phyloP scores from a whole-genome alignment of 2,797 vertebrate genomes.

The Gymnoscopelus microlampas region DNA sequence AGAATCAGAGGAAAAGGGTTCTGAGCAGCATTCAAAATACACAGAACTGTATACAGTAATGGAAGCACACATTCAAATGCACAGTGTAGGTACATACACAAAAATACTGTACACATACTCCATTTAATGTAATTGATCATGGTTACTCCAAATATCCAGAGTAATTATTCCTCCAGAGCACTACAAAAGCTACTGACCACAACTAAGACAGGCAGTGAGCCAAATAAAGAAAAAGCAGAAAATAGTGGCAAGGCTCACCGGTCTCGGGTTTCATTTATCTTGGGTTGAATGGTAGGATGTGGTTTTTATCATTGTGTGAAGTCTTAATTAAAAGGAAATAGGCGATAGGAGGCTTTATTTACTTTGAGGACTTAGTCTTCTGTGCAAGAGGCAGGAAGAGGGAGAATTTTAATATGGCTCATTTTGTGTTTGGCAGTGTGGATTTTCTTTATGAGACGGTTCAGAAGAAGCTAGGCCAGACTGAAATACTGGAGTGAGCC shows the following conservation, averaged over 20 bases:
- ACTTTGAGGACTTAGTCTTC: slow-evolving; percentile 49
- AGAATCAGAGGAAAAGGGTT: slow-evolving; percentile 33
- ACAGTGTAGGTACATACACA: slow-evolving; percentile 10
- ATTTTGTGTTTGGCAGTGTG: slow-evolving; percentile 51
- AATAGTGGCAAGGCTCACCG: slow-evolving; percentile 49
- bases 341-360: slow-evolving; percentile 33
- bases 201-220: slow-evolving; percentile 35
- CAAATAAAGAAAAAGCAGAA: slow-evolving; percentile 57
- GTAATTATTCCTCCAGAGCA: slow-evolving; percentile 57
- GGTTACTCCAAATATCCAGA: slow-evolving; percentile 36
- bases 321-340: slow-evolving; percentile 65
- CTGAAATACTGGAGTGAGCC: slow-evolving; percentile 60
- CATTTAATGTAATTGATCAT: neutral
- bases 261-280: slow-evolving; percentile 42
- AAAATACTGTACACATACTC: slow-evolving; percentile 6
- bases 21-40: slow-evolving; percentile 5
- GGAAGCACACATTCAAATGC: slow-evolving; percentile 1
- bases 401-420: slow-evolving; percentile 57
- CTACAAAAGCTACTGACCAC: slow-evolving; percentile 47
- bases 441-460: slow-evolving; percentile 50
- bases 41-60: neutral
- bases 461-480: slow-evolving; percentile 55
- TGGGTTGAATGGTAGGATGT: slow-evolving; percentile 47
- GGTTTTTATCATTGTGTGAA: slow-evolving; percentile 51
- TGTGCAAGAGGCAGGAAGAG: slow-evolving; percentile 1